Base-by-base conservation (phyloP, 1,140 invertebrate genomes). In the Drosophila suzukii region DNA sequence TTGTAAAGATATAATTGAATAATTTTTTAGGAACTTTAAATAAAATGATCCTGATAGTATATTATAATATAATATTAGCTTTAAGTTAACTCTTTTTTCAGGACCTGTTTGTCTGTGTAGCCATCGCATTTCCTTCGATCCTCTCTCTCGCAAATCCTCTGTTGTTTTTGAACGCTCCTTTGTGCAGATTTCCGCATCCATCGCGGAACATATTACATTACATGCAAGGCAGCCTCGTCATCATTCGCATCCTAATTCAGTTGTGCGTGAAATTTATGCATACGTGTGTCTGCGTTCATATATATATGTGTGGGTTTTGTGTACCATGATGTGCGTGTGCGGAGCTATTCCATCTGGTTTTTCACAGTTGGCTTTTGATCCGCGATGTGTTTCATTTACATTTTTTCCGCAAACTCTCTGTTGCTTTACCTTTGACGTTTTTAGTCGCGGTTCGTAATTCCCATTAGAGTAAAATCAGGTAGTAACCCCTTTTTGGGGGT, bases 221-320 rank as follows among this genome's bases (percentile, higher is more conserved):
- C 63, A 59, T 60, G 39, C 51, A 61, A 59, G 36, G 46, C 49
- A 73, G 39, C 78, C 38, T 46, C 75, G 60, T 59, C 59, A 73
- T 67, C 75, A 71, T 58, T 53, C 49, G 50, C 67, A 77, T 61
- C 63, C 77, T 63, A 61, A 80, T 80, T 80, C 83, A 89, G 76
- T 89, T 88, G 84, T 80, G 83, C 80, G 83, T 88, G 60, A 88
- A 88, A 88, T 88, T 84, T 88, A 88, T 75, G 73, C 73, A 75
- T 75, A 75, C 73, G 73, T 75, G 49, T 75, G 49, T 56, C 56
- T 27, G 13, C 27, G 43, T 54, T 8, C 30, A 38, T 4, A 36
- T 39, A 57, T 17, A 13, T 32, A 46, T 38, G 20, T 51, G 4
- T 57, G 20, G 27, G n/a, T 46, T 20, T 46, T 15, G 10, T 17